phyloP scores from a whole-genome alignment of 2,888 invertebrate genomes.

The Automeris io region DNA sequence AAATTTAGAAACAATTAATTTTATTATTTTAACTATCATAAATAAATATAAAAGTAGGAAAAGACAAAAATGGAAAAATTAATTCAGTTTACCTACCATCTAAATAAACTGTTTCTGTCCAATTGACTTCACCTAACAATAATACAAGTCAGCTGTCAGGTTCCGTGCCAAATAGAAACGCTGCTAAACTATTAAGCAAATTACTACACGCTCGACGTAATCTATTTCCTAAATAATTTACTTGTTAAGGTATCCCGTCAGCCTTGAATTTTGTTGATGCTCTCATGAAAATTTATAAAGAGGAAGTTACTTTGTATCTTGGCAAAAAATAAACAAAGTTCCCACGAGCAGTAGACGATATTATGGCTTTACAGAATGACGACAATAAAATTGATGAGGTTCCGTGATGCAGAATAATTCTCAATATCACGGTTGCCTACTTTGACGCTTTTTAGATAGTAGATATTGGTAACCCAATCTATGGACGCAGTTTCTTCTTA shows the following conservation, averaged over 20 bases:
- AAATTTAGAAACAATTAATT: too few species aligned
- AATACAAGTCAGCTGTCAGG: constrained; percentile 23
- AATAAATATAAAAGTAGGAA: too few species aligned
- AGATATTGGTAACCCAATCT: background rate
- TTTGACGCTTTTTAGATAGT: constrained; percentile 23
- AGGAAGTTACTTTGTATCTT: constrained; percentile 13
- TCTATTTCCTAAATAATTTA: constrained; percentile 19
- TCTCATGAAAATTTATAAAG: constrained; percentile 21
- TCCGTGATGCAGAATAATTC: constrained; percentile 47
- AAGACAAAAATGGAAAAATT: too few species aligned
- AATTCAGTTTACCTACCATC: constrained; percentile 1
- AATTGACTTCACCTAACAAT: constrained; percentile 23
- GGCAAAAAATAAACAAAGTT: constrained; percentile 24
- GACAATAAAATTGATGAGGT: constrained; percentile 43
- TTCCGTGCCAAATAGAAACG: constrained; percentile 27
- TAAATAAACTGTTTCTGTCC: constrained; percentile 13
- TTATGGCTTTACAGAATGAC: constrained; percentile 33
- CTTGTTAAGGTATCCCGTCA: constrained; percentile 14
- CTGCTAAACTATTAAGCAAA: constrained; percentile 20
- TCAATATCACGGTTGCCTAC: constrained; percentile 53
- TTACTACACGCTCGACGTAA: constrained; percentile 20
- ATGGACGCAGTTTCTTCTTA: too few species aligned
- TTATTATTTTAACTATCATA: too few species aligned
- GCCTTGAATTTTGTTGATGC: constrained; percentile 24
- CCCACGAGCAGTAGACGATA: constrained; percentile 22